Evolutionary conservation across 2,113 vertebrate species (phyloP), one percentile per base, ranked within the genome.

Genomic region (Callaeas wilsoni): DNA sequence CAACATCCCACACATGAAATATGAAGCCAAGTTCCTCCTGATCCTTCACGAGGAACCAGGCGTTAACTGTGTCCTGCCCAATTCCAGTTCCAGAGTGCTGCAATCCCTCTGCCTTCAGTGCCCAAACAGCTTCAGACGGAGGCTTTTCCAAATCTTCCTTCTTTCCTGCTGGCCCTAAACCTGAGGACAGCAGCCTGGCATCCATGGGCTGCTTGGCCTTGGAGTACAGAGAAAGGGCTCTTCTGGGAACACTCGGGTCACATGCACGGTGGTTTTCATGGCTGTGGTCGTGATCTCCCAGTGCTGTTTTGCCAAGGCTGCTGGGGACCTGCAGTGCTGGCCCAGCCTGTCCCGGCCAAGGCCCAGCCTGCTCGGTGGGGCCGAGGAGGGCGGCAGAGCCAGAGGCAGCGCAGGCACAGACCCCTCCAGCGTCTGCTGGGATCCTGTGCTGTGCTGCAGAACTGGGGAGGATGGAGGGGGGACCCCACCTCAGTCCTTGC

Each of bases 21-120:
- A 92, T 49, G 95, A 95, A 93, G 87, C 93, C 78, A 65, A 94
- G 94, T 94, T 96, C 91, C 94, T 96, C 88, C 90, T 93, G 94
- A 70, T 91, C 91, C 82, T 62, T 81, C 81, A 73, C 2, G 16
- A 91, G 90, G 77, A 95, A 89, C 88, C 49, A 23, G 64, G 82
- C 56, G 1, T 95, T 96, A 93, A 94, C 95, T 32, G 52, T 94
- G 70, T 92, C 82, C 90, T 97, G 84, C 78, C 94, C 90, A 20
- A 7, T 60, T 67, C 83, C 74, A 42, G 57, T 25, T 70, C 83
- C 56, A 75, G 35, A 71, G 49, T 0, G 1, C 70, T 62, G 71
- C 78, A n/a, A 23, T 86, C 41, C 44, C 42, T 84, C 76, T 81
- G 80, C 83, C 53, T 84, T 27, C 60, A 16, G 26, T 21, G 42